phyloP scores from a whole-genome alignment of 2,113 vertebrate species.

The Anoura caudifer region DNA sequence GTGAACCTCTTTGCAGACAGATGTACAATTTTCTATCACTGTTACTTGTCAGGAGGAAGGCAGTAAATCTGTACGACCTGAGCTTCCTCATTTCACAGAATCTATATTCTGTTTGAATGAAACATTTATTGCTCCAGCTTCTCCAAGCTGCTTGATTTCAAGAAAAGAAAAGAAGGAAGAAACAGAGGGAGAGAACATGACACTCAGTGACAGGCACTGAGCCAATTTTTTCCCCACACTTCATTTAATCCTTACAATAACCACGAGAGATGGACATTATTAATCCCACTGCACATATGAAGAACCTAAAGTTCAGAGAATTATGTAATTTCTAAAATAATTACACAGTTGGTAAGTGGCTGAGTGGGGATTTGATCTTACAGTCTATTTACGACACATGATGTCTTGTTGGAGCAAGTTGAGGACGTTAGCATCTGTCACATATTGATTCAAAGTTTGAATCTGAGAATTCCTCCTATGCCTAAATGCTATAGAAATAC shows the following conservation, averaged over 20 bases:
- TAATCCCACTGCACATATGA: not conserved
- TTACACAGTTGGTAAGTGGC: not conserved
- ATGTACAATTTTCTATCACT: not conserved
- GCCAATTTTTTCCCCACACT: not conserved
- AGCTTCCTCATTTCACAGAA: not conserved
- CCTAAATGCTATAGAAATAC: not conserved
- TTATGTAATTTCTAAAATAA: conserved; percentile 13
- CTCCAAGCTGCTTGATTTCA: not conserved
- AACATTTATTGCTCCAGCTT: not conserved
- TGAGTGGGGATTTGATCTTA: conserved; percentile 18
- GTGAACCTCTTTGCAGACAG: not conserved
- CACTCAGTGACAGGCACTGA: not conserved
- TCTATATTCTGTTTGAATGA: not conserved
- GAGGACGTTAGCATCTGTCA: not conserved
- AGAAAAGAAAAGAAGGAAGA: not conserved
- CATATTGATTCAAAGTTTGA: not conserved
- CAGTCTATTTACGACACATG: not conserved
- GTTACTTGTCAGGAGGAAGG: not conserved
- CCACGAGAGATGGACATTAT: not conserved
- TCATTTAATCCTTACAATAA: not conserved
- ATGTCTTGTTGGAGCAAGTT: not conserved
- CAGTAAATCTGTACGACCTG: not conserved
- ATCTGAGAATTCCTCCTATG: not conserved
- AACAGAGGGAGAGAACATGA: not conserved
- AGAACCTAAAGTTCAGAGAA: not conserved